Conservation (phyloP, 2,113 vertebrate genomes). For the Myanophis thanlyinensis region DNA sequence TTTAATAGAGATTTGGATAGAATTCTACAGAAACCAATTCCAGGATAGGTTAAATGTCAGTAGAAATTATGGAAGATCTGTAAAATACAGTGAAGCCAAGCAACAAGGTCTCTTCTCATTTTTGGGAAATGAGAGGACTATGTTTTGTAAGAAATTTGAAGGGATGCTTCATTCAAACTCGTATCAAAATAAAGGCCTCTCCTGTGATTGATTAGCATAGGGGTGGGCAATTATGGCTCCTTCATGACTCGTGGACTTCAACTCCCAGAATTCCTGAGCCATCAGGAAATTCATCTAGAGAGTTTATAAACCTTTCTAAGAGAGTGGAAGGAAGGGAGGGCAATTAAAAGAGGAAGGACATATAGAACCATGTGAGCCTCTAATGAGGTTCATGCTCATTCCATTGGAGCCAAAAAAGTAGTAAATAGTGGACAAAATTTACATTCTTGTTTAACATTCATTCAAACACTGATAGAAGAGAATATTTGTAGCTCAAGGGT, state of each 20-base stretch:
- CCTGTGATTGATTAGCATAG: too few relatives aligned
- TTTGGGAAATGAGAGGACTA: background rate
- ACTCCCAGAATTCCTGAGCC: too few relatives aligned
- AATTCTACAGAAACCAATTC: background rate
- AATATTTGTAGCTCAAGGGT: background rate
- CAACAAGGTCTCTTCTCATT: background rate
- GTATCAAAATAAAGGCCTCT: background rate
- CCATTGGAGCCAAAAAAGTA: background rate
- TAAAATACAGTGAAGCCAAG: background rate
- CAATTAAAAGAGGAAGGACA: background rate
- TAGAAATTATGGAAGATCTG: background rate
- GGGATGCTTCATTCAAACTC: background rate
- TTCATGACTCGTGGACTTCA: too few relatives aligned
- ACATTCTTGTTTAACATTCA: background rate
- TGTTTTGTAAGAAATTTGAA: background rate
- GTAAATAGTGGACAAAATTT: background rate
- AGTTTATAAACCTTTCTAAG: background rate
- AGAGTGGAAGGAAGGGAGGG: background rate
- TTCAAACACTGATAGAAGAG: background rate
- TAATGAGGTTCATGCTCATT: background rate
- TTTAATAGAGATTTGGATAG: background rate
- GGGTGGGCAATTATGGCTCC: too few relatives aligned
- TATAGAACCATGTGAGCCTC: background rate
- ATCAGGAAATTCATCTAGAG: background rate
- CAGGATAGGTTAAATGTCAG: background rate